Percentiles rank a stretch among this genome's conserved stretches.
Conservation (phyloP, 2,888 invertebrate genomes). For the Plagodis dolabraria region DNA sequence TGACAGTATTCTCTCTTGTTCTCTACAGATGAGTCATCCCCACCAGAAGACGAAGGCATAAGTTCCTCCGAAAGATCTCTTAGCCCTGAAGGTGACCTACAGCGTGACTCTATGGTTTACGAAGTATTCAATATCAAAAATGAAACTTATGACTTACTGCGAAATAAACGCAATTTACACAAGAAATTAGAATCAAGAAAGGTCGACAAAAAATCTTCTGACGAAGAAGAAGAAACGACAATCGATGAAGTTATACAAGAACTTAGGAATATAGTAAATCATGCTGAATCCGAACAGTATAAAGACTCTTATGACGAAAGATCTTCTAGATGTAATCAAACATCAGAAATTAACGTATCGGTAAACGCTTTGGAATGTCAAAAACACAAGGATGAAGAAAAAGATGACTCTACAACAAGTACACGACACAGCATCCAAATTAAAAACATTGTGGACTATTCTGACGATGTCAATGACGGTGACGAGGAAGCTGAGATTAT, state of each 20-base stretch:
- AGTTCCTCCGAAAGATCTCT: slow-evolving; percentile 93
- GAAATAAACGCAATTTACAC: slow-evolving; percentile 72
- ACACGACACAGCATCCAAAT: slow-evolving; percentile 82
- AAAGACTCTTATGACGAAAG: slow-evolving; percentile 68
- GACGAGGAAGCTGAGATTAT: slow-evolving; percentile 89
- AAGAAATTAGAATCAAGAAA: slow-evolving; percentile 71
- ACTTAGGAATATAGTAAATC: slow-evolving; percentile 92
- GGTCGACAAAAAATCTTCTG: slow-evolving; percentile 72
- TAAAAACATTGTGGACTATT: slow-evolving; percentile 74
- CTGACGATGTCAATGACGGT: slow-evolving; percentile 78
- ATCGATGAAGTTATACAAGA: slow-evolving; percentile 95
- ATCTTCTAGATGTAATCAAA: slow-evolving; percentile 70
- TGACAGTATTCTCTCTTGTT: neutral
- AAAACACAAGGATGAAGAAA: slow-evolving; percentile 67
- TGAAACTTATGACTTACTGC: slow-evolving; percentile 80
- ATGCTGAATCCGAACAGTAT: slow-evolving; percentile 90
- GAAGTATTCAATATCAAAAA: slow-evolving; percentile 86
- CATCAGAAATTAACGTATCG: slow-evolving; percentile 72
- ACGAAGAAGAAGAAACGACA: slow-evolving; percentile 91
- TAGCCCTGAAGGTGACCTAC: slow-evolving; percentile 88
- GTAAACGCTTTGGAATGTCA: slow-evolving; percentile 63
- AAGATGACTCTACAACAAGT: slow-evolving; percentile 82
- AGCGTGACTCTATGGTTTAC: slow-evolving; percentile 85
- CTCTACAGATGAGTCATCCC: slow-evolving; percentile 87
- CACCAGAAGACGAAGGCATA: slow-evolving; percentile 95